Evolutionary conservation across 2,888 invertebrate species (phyloP).

Genomic region (Polyommatus icarus): DNA sequence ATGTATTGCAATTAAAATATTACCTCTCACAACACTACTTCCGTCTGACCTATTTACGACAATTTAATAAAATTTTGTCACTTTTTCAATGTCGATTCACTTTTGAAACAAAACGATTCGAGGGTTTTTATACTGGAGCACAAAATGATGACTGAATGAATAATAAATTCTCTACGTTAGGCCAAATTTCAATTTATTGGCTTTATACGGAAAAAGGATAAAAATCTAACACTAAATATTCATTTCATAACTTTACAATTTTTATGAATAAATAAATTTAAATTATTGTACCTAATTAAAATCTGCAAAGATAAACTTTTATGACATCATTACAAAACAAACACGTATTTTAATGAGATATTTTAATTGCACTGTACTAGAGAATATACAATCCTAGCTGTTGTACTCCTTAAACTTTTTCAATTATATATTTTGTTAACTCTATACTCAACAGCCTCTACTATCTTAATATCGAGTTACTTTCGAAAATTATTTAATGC

Average conservation of each 20-base stretch:
- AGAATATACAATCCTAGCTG: background rate
- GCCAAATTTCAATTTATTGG: background rate
- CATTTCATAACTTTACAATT: slow-evolving; percentile 1
- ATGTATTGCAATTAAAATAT: slow-evolving; percentile 12
- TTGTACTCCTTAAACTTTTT: background rate
- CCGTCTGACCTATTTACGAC: background rate
- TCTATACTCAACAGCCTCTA: background rate
- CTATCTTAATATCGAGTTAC: background rate
- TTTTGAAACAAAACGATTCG: slow-evolving; percentile 3
- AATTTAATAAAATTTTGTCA: background rate
- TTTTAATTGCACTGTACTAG: background rate
- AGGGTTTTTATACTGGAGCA: background rate
- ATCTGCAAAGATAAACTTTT: background rate
- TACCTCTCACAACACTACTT: background rate
- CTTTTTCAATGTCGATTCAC: slow-evolving; percentile 10
- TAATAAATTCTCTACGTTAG: background rate
- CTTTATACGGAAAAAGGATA: background rate
- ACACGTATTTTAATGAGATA: background rate
- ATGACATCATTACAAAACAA: background rate
- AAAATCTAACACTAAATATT: background rate
- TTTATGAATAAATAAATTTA: slow-evolving; percentile 2
- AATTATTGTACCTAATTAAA: background rate
- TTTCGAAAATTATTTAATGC: background rate
- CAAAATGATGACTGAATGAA: background rate
- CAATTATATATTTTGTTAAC: background rate